Percentiles rank a stretch among this genome's conserved stretches.
Evolutionary conservation across 1,140 invertebrate species (phyloP).

Genomic region (Helicorthomorpha holstii): DNA sequence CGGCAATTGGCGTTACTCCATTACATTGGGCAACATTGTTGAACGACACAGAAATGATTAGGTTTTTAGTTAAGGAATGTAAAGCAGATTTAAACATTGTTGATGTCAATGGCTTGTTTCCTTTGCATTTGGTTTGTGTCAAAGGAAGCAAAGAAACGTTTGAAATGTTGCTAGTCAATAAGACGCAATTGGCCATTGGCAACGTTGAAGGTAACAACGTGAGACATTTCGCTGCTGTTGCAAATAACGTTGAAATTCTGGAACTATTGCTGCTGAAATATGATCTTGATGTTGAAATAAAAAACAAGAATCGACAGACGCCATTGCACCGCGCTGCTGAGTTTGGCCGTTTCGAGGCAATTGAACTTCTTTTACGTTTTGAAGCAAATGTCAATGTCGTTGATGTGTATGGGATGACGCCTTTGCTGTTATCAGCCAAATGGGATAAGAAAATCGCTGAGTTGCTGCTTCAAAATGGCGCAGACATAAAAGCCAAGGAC

Average conservation of each 20-base stretch:
- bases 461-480: constrained; percentile 6
- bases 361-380: neutral
- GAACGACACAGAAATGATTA: too few species aligned
- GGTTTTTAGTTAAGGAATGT: too few species aligned
- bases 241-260: neutral
- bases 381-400: neutral
- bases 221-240: neutral
- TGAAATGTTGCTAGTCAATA: too few species aligned
- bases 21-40: too few species aligned
- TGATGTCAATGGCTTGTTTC: too few species aligned
- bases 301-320: neutral
- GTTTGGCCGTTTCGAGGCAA: neutral
- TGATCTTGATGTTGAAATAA: constrained; percentile 1
- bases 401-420: constrained; percentile 1
- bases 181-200: too few species aligned
- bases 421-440: constrained; percentile 7
- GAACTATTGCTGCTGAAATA: neutral
- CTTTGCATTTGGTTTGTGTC: too few species aligned
- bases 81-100: too few species aligned
- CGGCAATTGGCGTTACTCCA: too few species aligned
- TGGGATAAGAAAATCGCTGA: constrained; percentile 5
- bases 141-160: too few species aligned
- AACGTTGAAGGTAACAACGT: too few species aligned
- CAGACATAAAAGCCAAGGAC: too few species aligned
- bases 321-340: neutral